Evolutionary conservation across 2,888 invertebrate species (phyloP), one percentile per base, ranked within the genome.

Genomic region (Osmoderma eremita): DNA sequence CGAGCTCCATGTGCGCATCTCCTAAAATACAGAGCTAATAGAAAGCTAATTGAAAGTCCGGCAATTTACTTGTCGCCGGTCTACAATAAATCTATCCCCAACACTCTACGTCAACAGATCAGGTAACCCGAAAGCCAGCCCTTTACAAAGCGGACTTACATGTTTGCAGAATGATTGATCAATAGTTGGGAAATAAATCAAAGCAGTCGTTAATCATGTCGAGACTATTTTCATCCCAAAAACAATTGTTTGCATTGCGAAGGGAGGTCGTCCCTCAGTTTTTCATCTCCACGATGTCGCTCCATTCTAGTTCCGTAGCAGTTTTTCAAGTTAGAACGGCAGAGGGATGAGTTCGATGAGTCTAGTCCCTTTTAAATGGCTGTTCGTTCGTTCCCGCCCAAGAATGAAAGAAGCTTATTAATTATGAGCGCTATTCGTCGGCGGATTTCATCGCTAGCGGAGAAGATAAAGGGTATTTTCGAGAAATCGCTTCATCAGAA

Each of bases 121-220:
- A 42, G 15, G 50, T 42, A 24, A 54, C 48, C 58, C 50, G 18
- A 41, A 42, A 45, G 62, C 63, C 63, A 56, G 54, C 61, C 49
- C 72, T 63, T 69, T 67, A 72, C 56, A 68, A 75, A 77, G 75
- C 76, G 76, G 75, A 75, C 76, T 75, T 76, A 75, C 76, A 75
- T 72, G 75, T 75, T 70, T 53, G 69, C 65, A 62, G 67, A 69
- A 70, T 73, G 76, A 76, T 77, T 77, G 76, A 77, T 77, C 77
- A 76, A 77, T 77, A 75, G 71, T 69, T 67, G 67, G 71, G 69
- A 74, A 75, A 79, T 79, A 78, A 80, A 79, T 79, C 79, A 78
- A 76, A 72, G 68, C 54, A 73, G 74, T 78, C 78, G 78, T 80
- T 80, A 80, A 80, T 80, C 79, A 79, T 74, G 73, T 68, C 67